phyloP scores from a whole-genome alignment of 2,888 invertebrate genomes.

The Baronia brevicornis region DNA sequence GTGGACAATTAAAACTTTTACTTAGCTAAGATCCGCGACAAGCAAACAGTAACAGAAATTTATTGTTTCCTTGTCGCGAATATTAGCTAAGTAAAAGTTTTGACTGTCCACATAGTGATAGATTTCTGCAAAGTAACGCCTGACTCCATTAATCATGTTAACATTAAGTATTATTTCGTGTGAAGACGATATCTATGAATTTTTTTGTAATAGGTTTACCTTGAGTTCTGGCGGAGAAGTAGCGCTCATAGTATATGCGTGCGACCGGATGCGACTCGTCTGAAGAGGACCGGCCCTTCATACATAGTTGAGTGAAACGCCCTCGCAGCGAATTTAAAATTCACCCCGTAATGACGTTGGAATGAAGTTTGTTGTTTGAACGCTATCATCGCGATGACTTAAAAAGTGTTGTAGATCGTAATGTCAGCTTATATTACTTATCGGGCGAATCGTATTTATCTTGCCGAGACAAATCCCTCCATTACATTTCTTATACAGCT shows the following conservation, averaged over 20 bases:
- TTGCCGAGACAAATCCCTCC: constrained; percentile 32
- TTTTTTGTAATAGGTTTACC: constrained; percentile 66
- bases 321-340: constrained; percentile 59
- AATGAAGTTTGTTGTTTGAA: constrained; percentile 51
- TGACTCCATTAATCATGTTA: too few species aligned
- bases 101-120: too few species aligned
- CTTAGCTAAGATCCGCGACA: too few species aligned
- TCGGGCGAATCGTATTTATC: constrained; percentile 27
- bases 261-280: constrained; percentile 50
- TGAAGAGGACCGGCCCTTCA: constrained; percentile 50
- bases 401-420: constrained; percentile 16
- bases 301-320: constrained; percentile 64
- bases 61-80: too few species aligned
- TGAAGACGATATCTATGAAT: constrained; percentile 61
- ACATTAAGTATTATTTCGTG: constrained; percentile 35
- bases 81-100: too few species aligned
- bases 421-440: constrained; percentile 19
- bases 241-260: constrained; percentile 52
- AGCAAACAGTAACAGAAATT: too few species aligned
- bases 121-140: too few species aligned
- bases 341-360: constrained; percentile 55
- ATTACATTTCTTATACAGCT: constrained; percentile 48
- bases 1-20: too few species aligned
- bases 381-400: constrained; percentile 43
- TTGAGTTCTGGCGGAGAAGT: constrained; percentile 53